Conservation (phyloP, 2,113 vertebrate species). For the Alexandromys fortis region DNA sequence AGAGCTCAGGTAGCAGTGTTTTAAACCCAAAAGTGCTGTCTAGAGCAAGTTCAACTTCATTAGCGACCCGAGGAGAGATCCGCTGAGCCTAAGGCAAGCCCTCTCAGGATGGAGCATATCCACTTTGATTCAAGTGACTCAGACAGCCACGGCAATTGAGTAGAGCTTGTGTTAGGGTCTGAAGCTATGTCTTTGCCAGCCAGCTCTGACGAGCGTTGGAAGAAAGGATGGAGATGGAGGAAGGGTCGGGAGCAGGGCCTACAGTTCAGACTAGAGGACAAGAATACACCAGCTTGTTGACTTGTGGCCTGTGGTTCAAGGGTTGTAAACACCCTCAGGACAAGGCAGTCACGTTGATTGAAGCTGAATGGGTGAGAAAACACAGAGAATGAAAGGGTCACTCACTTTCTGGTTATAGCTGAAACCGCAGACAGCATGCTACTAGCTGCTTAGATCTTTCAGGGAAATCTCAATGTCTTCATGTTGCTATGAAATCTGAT, state of each 20-base stretch:
- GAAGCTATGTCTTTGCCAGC: constrained; percentile 56
- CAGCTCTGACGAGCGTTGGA: not conserved
- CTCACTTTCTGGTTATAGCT: not conserved
- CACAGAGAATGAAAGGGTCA: not conserved
- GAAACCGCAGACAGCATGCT: not conserved
- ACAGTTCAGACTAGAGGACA: no score
- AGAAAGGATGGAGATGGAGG: not conserved
- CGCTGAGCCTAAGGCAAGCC: constrained; percentile 20
- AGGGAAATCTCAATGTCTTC: not conserved
- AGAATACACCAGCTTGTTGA: not conserved
- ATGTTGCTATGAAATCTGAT: not conserved
- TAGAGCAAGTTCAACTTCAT: constrained; percentile 56
- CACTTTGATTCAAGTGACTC: constrained; percentile 32
- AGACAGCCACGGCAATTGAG: not conserved
- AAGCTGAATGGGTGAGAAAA: fast-evolving
- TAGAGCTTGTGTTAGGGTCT: not conserved
- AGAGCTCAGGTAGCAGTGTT: not conserved
- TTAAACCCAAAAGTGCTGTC: not conserved
- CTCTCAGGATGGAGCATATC: not conserved
- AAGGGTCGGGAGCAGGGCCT: not conserved
- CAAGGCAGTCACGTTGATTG: not conserved
- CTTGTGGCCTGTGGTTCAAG: not conserved
- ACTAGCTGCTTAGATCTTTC: not conserved
- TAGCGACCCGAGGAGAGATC: constrained; percentile 53
- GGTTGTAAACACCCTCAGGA: no score